Conservation (phyloP, 2,888 invertebrate species). For the Heliconius sara region DNA sequence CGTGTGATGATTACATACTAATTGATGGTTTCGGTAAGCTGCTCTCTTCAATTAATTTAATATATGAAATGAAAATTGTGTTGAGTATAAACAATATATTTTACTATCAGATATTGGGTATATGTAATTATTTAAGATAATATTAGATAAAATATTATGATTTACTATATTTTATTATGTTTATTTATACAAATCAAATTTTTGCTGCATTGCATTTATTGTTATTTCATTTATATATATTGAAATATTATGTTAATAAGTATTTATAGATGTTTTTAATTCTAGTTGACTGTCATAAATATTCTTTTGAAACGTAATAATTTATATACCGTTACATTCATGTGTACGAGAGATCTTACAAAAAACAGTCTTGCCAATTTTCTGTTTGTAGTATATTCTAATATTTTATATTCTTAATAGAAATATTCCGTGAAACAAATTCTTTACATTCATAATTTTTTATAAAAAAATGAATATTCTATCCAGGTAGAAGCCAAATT, state of each 20-base stretch:
- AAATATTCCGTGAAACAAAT: background rate
- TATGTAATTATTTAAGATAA: background rate
- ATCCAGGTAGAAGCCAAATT: background rate
- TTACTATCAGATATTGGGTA: background rate
- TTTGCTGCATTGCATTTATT: background rate
- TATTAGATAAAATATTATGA: background rate
- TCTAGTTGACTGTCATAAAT: background rate
- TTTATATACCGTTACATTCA: background rate
- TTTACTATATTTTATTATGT: background rate
- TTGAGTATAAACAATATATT: conserved; percentile 11
- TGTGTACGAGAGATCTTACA: too few species aligned
- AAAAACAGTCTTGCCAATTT: too few species aligned
- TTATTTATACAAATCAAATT: background rate
- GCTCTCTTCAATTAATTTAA: conserved; percentile 36
- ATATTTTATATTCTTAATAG: background rate
- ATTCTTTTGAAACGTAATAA: background rate
- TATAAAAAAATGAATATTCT: background rate
- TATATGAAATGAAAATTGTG: conserved; percentile 30
- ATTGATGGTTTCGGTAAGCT: conserved; percentile 39
- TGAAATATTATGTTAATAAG: background rate
- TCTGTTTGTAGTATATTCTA: too few species aligned
- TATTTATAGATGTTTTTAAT: background rate
- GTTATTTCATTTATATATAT: background rate
- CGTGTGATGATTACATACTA: conserved; percentile 36
- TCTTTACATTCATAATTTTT: background rate